Evolutionary conservation across 1,140 invertebrate species (phyloP).

Genomic region (Mizuhopecten yessoensis): DNA sequence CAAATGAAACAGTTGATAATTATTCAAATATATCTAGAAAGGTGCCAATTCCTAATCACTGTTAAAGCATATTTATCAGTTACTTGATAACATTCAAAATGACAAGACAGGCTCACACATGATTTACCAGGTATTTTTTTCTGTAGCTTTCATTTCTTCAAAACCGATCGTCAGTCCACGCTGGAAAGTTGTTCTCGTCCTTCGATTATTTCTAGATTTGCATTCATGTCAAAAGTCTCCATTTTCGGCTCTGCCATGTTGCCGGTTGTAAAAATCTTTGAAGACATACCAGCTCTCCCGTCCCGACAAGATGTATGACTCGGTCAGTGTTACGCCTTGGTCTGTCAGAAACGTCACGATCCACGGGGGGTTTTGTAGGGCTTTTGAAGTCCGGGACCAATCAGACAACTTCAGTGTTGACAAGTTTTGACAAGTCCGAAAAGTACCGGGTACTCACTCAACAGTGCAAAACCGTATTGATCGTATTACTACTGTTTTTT

Average conservation of each 20-base stretch:
- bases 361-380: constrained; percentile 62
- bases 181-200: background rate
- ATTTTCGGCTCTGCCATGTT: background rate
- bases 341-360: constrained; percentile 52
- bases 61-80: constrained; percentile 13
- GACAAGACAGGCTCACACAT: constrained; percentile 37
- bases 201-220: background rate
- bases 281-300: background rate
- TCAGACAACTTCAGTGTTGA: constrained; percentile 45
- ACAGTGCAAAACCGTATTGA: background rate
- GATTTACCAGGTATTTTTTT: constrained; percentile 22
- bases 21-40: background rate
- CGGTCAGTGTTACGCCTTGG: constrained; percentile 19
- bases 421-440: constrained; percentile 60
- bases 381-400: constrained; percentile 60
- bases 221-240: background rate
- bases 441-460: constrained; percentile 39
- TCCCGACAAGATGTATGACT: background rate
- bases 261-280: background rate
- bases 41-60: background rate
- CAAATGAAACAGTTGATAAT: background rate
- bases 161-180: constrained; percentile 4
- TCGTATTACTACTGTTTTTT: background rate
- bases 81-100: constrained; percentile 10
- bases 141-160: background rate